These are phyloP conservation scores for Pycnomerus fuliginosus DNA, from an alignment of 2,888 invertebrate species.

Conservation along the genomic window DNA sequence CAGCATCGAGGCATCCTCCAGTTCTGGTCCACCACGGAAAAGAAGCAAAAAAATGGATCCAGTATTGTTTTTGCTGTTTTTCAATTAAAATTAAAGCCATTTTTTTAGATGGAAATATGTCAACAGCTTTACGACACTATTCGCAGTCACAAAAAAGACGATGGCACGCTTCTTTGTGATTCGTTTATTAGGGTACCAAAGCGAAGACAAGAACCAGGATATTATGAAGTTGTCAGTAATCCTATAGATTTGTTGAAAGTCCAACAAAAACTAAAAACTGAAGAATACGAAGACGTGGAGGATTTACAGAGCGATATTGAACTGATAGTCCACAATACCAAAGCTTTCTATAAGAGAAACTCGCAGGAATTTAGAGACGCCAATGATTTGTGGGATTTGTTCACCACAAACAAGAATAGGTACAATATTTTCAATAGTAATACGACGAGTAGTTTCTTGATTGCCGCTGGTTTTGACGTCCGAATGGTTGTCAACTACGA, in stretches of 20 bases:
- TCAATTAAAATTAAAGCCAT: conserved; percentile 14
- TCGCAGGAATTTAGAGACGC: conserved; percentile 89
- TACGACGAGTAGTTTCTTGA: too few species aligned
- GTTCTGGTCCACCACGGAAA: conserved; percentile 55
- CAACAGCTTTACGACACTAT: conserved; percentile 93
- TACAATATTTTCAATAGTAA: too few species aligned
- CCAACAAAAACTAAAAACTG: conserved; percentile 95
- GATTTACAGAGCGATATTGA: conserved; percentile 89
- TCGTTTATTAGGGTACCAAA: conserved; percentile 94
- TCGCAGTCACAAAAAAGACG: conserved; percentile 87
- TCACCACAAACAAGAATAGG: conserved; percentile 61
- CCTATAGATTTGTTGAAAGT: conserved; percentile 95
- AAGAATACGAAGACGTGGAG: conserved; percentile 93
- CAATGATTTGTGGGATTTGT: conserved; percentile 82
- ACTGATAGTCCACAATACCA: conserved; percentile 89
- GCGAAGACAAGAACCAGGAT: conserved; percentile 85
- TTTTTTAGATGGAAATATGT: conserved; percentile 73
- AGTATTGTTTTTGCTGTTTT: conserved; percentile 51
- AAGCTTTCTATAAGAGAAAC: conserved; percentile 89
- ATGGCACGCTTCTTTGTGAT: conserved; percentile 88
- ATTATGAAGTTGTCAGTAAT: conserved; percentile 88
- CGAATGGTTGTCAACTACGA: too few species aligned
- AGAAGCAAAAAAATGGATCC: conserved; percentile 76
- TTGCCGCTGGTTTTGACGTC: too few species aligned
- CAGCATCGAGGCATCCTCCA: conserved; percentile 58